These are phyloP conservation scores for Aegithalos caudatus DNA, from an alignment of 2,113 vertebrate species.

Conservation along the genomic window DNA sequence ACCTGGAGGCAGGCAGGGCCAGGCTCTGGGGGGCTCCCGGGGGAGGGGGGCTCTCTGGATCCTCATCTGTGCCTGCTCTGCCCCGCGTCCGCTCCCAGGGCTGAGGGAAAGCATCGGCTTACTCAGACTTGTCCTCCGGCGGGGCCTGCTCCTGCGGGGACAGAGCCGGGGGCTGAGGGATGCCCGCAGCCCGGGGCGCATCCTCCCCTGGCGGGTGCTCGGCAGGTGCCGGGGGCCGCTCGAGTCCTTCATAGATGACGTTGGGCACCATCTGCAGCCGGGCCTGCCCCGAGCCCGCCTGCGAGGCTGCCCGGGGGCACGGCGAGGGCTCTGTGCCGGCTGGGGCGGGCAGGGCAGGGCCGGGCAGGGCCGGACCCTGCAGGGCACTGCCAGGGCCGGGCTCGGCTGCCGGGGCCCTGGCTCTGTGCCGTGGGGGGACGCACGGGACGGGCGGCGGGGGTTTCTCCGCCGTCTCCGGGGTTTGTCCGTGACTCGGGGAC, in stretches of 20 bases:
- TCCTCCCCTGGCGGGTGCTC: background rate
- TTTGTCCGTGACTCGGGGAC: background rate
- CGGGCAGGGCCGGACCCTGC: background rate
- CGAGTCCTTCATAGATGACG: slow-evolving; percentile 85
- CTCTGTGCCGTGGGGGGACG: slow-evolving; percentile 67
- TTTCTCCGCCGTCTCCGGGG: background rate
- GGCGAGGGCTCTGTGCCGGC: slow-evolving; percentile 42
- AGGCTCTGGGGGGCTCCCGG: background rate
- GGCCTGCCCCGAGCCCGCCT: background rate
- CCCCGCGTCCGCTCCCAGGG: rapidly evolving
- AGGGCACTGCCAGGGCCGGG: background rate
- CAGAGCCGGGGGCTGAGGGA: slow-evolving; percentile 10
- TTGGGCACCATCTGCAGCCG: slow-evolving; percentile 87
- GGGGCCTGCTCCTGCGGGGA: slow-evolving; percentile 36
- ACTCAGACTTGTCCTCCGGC: slow-evolving; percentile 48
- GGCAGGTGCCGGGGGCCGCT: background rate
- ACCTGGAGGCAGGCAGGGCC: background rate
- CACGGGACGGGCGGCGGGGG: slow-evolving; percentile 1
- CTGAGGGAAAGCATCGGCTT: background rate
- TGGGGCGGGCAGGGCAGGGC: background rate
- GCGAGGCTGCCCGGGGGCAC: background rate
- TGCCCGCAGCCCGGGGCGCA: background rate
- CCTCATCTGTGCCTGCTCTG: background rate
- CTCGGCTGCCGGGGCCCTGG: background rate
- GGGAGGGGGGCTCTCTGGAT: background rate